Evolutionary conservation across 1,140 invertebrate genomes (phyloP).

Genomic region (Drosophila parabipectinata): DNA sequence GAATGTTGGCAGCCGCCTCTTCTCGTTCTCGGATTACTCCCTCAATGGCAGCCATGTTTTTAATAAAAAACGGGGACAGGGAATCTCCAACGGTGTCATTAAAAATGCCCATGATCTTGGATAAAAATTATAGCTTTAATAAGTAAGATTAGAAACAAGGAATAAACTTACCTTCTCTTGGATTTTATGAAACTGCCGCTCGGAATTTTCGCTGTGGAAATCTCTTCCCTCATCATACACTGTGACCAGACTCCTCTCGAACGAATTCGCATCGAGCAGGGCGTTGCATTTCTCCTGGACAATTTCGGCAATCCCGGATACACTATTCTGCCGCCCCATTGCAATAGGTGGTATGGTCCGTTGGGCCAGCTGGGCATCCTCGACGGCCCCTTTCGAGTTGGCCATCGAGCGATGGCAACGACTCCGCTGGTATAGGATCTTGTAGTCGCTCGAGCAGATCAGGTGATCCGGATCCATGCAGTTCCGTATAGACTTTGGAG

Average conservation of each 20-base stretch:
- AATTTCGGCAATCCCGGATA: not conserved
- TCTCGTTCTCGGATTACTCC: not conserved
- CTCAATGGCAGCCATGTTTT: slow-evolving; percentile 5
- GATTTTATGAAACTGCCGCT: slow-evolving; percentile 3
- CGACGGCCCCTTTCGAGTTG: slow-evolving; percentile 17
- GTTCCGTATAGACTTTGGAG: not conserved
- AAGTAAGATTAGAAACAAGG: no score
- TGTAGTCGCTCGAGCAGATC: not conserved
- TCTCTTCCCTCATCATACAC: slow-evolving; percentile 18
- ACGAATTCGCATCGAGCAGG: slow-evolving; percentile 45
- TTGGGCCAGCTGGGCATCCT: slow-evolving; percentile 31
- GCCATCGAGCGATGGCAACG: slow-evolving; percentile 22
- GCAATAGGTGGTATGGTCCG: not conserved
- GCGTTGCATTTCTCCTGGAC: slow-evolving; percentile 30
- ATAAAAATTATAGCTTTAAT: no score
- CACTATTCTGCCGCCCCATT: no score
- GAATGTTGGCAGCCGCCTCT: not conserved
- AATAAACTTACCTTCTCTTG: no score
- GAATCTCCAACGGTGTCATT: slow-evolving; percentile 35
- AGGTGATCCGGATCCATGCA: not conserved
- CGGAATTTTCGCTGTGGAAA: not conserved
- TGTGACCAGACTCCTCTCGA: slow-evolving; percentile 32
- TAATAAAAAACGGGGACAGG: slow-evolving; percentile 29
- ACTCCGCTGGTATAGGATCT: slow-evolving; percentile 6
- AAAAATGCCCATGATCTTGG: slow-evolving; percentile 27